Percentiles rank a stretch among this genome's conserved stretches.
Evolutionary conservation across 2,113 vertebrate species (phyloP).

Genomic region (Myotis brandtii): DNA sequence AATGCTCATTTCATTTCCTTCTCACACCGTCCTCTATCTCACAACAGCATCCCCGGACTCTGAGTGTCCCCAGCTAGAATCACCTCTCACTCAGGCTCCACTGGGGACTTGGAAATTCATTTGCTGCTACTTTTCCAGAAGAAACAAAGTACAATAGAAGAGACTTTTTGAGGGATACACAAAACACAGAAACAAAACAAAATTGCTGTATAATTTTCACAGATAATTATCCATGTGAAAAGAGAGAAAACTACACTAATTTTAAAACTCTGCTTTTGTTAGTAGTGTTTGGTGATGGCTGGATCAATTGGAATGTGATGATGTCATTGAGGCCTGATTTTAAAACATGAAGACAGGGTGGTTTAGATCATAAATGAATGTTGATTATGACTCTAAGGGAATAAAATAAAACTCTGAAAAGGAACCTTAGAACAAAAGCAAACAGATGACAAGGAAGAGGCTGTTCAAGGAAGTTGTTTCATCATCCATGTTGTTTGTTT

Average conservation of each 20-base stretch:
- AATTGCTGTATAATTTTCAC: background rate
- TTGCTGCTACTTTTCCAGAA: background rate
- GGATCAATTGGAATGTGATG: background rate
- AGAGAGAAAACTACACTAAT: background rate
- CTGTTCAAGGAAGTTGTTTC: background rate
- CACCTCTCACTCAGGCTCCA: background rate
- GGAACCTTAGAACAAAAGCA: background rate
- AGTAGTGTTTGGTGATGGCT: background rate
- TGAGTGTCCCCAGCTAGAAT: background rate
- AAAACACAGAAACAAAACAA: background rate
- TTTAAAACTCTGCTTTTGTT: background rate
- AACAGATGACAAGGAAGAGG: background rate
- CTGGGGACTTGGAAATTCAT: accelerated
- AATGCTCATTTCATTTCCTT: background rate
- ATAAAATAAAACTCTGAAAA: background rate
- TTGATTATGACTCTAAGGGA: background rate
- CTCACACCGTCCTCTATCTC: background rate
- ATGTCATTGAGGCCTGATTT: background rate
- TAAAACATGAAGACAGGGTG: background rate
- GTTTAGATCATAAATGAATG: background rate
- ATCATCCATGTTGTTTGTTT: background rate
- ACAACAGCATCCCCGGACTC: background rate
- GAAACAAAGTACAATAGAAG: background rate
- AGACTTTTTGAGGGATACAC: background rate
- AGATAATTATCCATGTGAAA: background rate